Evolutionary conservation across 2,797 vertebrate species (phyloP).

Genomic region (Chromis chromis): DNA sequence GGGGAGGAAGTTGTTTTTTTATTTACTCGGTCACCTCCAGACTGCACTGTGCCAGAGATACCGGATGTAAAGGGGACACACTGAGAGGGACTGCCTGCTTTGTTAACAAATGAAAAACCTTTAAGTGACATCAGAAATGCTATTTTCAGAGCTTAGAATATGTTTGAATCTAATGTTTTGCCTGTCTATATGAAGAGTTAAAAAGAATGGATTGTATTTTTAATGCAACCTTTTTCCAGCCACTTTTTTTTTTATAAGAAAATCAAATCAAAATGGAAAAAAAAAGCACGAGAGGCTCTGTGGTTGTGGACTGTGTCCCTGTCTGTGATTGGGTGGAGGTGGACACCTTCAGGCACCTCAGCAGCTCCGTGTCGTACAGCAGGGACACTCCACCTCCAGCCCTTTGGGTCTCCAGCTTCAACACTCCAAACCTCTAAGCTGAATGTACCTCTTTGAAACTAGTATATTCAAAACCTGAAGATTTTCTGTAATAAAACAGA

Average conservation of each 20-base stretch:
- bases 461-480: constrained; percentile 80
- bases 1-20: constrained; percentile 21
- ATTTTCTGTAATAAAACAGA: constrained; percentile 86
- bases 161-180: constrained; percentile 82
- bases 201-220: constrained; percentile 85
- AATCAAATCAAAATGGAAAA: constrained; percentile 65
- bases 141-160: constrained; percentile 83
- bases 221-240: constrained; percentile 85
- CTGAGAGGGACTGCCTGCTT: constrained; percentile 81
- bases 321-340: constrained; percentile 49
- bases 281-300: constrained; percentile 66
- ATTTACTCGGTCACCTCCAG: constrained; percentile 31
- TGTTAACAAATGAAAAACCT: constrained; percentile 78
- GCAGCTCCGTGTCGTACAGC: constrained; percentile 48
- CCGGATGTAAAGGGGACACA: constrained; percentile 30
- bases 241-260: constrained; percentile 79
- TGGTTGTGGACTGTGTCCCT: constrained; percentile 64
- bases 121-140: constrained; percentile 85
- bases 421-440: constrained; percentile 79
- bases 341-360: constrained; percentile 64
- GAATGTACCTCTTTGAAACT: constrained; percentile 88
- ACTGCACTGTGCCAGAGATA: constrained; percentile 45
- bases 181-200: constrained; percentile 78
- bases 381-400: constrained; percentile 63
- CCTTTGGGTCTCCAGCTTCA: constrained; percentile 75